These are phyloP conservation scores for Trachymyrmex septentrionalis DNA, from an alignment of 1,140 invertebrate genomes.

Conservation along the genomic window DNA sequence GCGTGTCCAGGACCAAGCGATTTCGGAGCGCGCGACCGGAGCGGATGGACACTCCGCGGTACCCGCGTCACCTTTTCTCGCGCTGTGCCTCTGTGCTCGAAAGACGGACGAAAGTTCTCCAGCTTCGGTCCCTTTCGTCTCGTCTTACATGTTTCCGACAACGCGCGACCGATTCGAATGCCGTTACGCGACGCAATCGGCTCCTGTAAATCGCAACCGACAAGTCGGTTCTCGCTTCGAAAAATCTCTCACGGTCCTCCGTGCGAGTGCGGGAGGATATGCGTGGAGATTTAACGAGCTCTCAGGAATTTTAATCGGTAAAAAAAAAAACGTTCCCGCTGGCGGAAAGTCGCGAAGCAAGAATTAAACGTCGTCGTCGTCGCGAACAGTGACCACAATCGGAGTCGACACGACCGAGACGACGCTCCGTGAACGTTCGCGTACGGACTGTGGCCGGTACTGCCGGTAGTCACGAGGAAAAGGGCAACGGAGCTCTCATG, in stretches of 20 bases:
- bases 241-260: neutral
- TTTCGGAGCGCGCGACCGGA: constrained; percentile 43
- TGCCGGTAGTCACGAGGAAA: constrained; percentile 85
- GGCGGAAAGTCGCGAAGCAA: neutral
- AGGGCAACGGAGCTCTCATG: constrained; percentile 80
- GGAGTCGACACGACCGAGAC: constrained; percentile 67
- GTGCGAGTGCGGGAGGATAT: neutral
- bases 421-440: constrained; percentile 82
- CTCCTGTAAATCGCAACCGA: constrained; percentile 17
- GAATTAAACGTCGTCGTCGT: constrained; percentile 12
- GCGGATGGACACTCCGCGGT: constrained; percentile 11
- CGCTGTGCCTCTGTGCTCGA: constrained; percentile 21
- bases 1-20: constrained; percentile 54
- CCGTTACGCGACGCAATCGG: neutral
- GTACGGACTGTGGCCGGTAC: constrained; percentile 83
- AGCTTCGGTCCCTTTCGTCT: constrained; percentile 25
- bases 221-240: neutral
- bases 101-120: constrained; percentile 32
- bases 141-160: constrained; percentile 66
- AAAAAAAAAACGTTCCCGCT: neutral
- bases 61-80: constrained; percentile 16
- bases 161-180: constrained; percentile 19
- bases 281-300: neutral
- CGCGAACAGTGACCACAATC: constrained; percentile 9
- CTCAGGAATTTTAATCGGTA: neutral